phyloP scores from a whole-genome alignment of 2,797 vertebrate genomes.

The Varecia variegata region DNA sequence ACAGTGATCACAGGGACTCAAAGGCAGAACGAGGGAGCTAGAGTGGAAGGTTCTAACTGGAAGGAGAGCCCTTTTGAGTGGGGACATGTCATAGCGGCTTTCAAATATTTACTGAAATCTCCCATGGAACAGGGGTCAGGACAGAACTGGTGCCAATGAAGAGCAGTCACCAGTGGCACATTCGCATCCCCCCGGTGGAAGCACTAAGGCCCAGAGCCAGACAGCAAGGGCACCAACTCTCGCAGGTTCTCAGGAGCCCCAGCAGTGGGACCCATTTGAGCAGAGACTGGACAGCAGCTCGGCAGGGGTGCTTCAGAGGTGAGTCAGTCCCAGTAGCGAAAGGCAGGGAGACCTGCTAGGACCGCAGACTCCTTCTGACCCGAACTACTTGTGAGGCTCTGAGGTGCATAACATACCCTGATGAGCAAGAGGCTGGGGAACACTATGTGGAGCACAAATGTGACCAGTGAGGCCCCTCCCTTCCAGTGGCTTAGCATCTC shows the following conservation, averaged over 20 bases:
- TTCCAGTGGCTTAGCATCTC: background rate
- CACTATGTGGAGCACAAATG: accelerated
- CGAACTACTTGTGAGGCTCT: background rate
- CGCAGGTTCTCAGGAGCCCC: background rate
- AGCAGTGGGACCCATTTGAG: background rate
- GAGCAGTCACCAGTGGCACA: background rate
- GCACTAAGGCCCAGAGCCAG: background rate
- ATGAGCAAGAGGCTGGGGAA: too few species aligned
- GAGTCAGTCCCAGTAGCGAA: background rate
- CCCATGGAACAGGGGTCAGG: background rate
- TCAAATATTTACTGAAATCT: background rate
- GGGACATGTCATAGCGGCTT: background rate
- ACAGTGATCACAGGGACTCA: background rate
- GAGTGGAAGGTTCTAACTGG: background rate
- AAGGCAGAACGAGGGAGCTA: background rate
- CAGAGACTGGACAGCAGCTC: background rate
- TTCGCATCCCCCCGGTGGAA: background rate
- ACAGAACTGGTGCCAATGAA: background rate
- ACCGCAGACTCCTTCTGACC: background rate
- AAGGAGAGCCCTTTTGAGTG: background rate
- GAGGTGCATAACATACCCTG: accelerated
- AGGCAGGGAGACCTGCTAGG: too few species aligned
- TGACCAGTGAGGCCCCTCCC: background rate
- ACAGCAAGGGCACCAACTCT: background rate
- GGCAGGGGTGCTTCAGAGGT: background rate